A percentile compares a stretch with the other conserved stretches of the same genome.
These are phyloP conservation scores for Ptilodon capucinus DNA, from an alignment of 2,888 invertebrate species.

Conservation along the genomic window DNA sequence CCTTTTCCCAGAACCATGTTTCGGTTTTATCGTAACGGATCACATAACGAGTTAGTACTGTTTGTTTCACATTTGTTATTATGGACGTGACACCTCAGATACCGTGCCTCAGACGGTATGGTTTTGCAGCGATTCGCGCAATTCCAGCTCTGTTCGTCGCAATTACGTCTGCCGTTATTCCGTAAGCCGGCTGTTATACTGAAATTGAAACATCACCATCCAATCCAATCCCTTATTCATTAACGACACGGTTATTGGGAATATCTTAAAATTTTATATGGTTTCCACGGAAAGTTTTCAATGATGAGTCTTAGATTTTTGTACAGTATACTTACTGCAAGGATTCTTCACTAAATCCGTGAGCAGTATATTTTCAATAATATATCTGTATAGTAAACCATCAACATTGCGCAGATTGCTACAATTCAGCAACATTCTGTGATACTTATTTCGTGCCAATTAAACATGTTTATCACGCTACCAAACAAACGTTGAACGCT, in stretches of 20 bases:
- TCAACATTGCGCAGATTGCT: not conserved
- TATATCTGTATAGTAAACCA: too few relatives aligned
- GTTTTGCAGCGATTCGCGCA: conserved; percentile 16
- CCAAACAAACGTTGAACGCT: not conserved
- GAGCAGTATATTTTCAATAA: too few relatives aligned
- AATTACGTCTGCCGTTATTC: not conserved
- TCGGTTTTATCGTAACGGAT: conserved; percentile 34
- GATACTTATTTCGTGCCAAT: not conserved
- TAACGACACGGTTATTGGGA: too few relatives aligned
- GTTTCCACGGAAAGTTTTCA: too few relatives aligned
- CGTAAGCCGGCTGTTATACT: not conserved
- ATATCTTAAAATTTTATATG: too few relatives aligned
- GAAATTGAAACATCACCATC: not conserved
- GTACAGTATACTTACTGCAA: too few relatives aligned
- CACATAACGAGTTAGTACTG: conserved; percentile 27
- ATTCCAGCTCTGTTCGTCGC: conserved; percentile 2
- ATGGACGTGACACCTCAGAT: conserved; percentile 28
- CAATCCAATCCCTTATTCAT: not conserved
- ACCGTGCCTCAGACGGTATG: conserved; percentile 22
- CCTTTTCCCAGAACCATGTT: conserved; percentile 40
- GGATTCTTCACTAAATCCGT: too few relatives aligned
- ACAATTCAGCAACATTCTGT: not conserved
- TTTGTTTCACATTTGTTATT: conserved; percentile 25
- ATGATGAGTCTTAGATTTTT: too few relatives aligned
- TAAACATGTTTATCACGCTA: not conserved